A percentile compares a stretch with the other conserved stretches of the same genome.
phyloP scores from a whole-genome alignment of 2,113 vertebrate genomes.

The Chaetodon trifascialis region DNA sequence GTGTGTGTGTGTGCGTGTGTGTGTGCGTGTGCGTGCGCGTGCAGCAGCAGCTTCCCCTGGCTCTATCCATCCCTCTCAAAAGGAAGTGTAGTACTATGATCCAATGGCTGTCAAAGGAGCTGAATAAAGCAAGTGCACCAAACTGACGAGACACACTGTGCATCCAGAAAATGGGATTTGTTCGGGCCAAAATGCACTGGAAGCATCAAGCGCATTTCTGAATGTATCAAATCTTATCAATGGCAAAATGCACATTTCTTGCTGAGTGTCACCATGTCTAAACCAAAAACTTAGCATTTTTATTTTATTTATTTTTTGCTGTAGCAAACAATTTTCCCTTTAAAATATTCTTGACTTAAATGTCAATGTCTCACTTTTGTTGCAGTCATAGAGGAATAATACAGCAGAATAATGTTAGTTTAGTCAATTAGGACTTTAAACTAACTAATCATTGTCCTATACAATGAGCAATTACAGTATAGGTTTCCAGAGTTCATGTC shows the following conservation, averaged over 20 bases:
- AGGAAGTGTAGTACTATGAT: constrained; percentile 50
- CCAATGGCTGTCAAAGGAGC: constrained; percentile 50
- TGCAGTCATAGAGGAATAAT: background rate
- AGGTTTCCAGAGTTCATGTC: background rate
- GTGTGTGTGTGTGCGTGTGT: constrained; percentile 32
- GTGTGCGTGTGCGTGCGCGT: constrained; percentile 11
- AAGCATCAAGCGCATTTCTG: background rate
- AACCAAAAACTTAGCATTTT: too few species aligned
- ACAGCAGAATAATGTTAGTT: too few species aligned
- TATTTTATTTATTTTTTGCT: background rate
- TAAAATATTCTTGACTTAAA: background rate
- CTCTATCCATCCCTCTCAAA: constrained; percentile 50
- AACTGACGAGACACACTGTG: constrained; percentile 7
- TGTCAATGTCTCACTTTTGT: background rate
- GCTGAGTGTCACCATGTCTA: background rate
- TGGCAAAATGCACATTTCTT: background rate
- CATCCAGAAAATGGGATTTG: background rate
- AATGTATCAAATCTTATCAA: background rate
- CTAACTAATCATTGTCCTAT: too few species aligned
- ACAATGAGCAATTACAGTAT: too few species aligned
- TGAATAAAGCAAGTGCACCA: constrained; percentile 50
- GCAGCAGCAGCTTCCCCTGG: constrained; percentile 37
- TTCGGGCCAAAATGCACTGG: background rate
- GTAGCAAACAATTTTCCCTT: background rate
- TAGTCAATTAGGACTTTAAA: too few species aligned